These are phyloP conservation scores for Sinocyclocheilus anshuiensis DNA, from an alignment of 2,113 vertebrate genomes.

Conservation along the genomic window DNA sequence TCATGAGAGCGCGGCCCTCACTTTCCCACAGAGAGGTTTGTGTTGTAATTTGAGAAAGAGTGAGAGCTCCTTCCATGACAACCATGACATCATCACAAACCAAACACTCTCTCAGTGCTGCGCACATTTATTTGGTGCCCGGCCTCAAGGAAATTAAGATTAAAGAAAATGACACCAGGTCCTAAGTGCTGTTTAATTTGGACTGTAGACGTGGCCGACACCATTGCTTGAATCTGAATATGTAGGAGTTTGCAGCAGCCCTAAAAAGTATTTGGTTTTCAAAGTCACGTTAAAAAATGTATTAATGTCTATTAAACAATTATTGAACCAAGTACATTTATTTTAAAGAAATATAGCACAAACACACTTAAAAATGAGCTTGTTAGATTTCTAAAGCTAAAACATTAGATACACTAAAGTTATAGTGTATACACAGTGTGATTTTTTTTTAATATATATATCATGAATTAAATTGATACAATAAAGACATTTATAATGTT, in stretches of 20 bases:
- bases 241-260: not conserved
- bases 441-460: too few species aligned
- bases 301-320: not conserved
- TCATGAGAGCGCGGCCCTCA: conserved; percentile 11
- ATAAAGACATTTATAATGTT: too few species aligned
- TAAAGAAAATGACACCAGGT: not conserved
- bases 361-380: not conserved
- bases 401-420: too few species aligned
- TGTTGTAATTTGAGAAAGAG: conserved; percentile 43
- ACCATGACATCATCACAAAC: conserved; percentile 55
- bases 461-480: too few species aligned
- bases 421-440: too few species aligned
- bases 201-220: not conserved
- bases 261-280: not conserved
- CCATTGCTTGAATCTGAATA: too few species aligned
- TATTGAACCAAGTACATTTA: not conserved
- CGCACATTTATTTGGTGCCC: conserved; percentile 1
- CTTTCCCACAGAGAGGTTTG: conserved; percentile 53
- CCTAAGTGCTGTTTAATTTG: not conserved
- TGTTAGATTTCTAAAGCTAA: too few species aligned
- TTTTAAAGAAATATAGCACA: not conserved
- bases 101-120: conserved; percentile 24
- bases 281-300: not conserved
- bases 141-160: conserved; percentile 14
- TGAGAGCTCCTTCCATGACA: conserved; percentile 48